These are phyloP conservation scores for Xyrauchen texanus DNA, from an alignment of 2,113 vertebrate species.

Conservation along the genomic window DNA sequence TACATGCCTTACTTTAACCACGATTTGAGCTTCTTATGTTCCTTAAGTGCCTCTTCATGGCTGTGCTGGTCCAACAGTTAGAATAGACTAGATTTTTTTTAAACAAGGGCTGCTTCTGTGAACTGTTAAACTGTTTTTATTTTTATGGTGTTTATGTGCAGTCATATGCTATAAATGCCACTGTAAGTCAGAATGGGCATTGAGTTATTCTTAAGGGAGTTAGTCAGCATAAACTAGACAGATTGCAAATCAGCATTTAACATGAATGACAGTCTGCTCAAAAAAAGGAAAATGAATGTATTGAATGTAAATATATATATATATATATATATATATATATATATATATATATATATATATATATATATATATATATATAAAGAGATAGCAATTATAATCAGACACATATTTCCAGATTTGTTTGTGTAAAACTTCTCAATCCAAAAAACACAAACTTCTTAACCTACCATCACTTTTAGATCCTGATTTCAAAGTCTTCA, in stretches of 20 bases:
- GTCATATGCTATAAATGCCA: constrained; percentile 5
- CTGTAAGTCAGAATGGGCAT: constrained; percentile 20
- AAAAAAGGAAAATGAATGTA: background rate
- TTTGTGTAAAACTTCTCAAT: no score
- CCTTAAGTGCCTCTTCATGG: no score
- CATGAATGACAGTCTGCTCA: constrained; percentile 2
- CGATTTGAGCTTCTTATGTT: no score
- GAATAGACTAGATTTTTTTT: no score
- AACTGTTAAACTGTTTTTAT: background rate
- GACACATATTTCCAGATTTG: background rate
- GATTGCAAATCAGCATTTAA: constrained; percentile 32
- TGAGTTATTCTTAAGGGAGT: constrained; percentile 11
- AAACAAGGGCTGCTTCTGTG: background rate
- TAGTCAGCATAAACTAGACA: constrained; percentile 46
- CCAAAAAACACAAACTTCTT: no score
- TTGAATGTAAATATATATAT: no score
- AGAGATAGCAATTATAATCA: background rate
- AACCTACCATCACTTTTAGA: constrained; percentile 35
- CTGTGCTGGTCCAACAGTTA: no score
- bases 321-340: no score
- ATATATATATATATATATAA: no score
- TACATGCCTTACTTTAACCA: no score
- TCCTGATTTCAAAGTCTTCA: constrained; percentile 18
- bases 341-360: no score
- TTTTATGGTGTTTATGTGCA: background rate